Base-by-base conservation (phyloP, 2,888 invertebrate genomes). In the Phyto melanocephala region DNA sequence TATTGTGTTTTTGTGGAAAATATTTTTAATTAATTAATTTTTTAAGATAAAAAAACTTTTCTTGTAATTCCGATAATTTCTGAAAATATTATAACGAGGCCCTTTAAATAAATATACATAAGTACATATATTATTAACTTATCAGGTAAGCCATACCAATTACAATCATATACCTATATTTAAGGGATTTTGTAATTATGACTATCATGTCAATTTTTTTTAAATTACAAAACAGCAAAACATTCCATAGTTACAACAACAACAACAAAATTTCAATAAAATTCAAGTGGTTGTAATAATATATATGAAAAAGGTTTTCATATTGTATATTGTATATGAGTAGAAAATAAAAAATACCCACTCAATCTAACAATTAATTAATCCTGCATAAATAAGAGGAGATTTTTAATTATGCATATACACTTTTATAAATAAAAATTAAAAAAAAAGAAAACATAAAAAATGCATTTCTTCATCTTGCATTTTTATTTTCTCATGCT, bases 351-450 rank as follows among this genome's bases (percentile, higher is more conserved):
- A 52, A 60, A 68, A 40, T 58, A 47, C 62, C 15, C 68, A 78
- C 68, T 56, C 67, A 33, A 82, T 71, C 75, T 50, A 75, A 75
- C 82, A 82, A 79, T 75, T 82, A 82, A 75, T 82, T 79, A 79
- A 82, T 79, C 70, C 71, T 71, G 67, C 67, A 60, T 67, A 67
- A 82, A 75, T 71, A 75, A 75, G 67, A 82, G 60, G 67, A 80
- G 67, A 37, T 76, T 79, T 81, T 82, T 82, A 79, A 82, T 82
- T 79, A 82, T 79, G 79, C 76, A 67, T 71, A 75, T 65, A 79
- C 47, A 79, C 71, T 71, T 79, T 76, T 67, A 79, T 71, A 67
- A 52, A 70, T 47, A 28, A 28, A 28, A 5, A 6, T 28, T 5
- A 28, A 28, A 28, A 52, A 60, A 62, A 50, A 54, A 70, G 52